Conservation (phyloP, 2,113 vertebrate species). For the Lepus americanus region DNA sequence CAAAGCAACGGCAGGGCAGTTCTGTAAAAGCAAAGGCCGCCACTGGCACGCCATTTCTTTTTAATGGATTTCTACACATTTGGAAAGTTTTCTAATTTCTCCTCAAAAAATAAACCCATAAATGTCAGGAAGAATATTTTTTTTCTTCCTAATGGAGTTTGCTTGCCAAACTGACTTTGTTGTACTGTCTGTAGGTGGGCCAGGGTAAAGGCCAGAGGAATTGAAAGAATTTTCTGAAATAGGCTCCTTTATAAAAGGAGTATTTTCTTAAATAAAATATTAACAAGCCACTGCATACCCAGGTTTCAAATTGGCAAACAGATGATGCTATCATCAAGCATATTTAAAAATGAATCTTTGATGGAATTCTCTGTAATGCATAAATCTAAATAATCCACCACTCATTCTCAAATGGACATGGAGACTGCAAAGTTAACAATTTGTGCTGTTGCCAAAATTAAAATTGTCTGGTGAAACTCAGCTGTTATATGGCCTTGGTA, state of each 20-base stretch:
- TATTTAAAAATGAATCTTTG: neutral
- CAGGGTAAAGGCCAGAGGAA: neutral
- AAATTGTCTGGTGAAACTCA: neutral
- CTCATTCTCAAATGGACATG: neutral
- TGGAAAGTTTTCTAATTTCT: conserved; percentile 82
- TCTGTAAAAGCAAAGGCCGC: conserved; percentile 68
- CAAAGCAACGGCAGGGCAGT: conserved; percentile 63
- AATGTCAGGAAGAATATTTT: conserved; percentile 82
- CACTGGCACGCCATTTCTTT: conserved; percentile 54
- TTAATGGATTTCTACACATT: conserved; percentile 77
- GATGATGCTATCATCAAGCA: neutral
- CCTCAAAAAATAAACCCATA: conserved; percentile 77
- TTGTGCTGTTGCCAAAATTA: neutral
- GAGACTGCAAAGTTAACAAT: conserved; percentile 40
- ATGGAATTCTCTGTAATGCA: neutral
- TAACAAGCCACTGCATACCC: neutral
- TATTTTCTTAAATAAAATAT: neutral
- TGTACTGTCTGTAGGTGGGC: conserved; percentile 59
- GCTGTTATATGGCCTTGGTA: neutral
- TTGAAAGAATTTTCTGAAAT: conserved; percentile 46
- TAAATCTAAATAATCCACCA: neutral
- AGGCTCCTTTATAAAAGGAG: neutral
- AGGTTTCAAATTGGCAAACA: neutral
- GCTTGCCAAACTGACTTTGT: conserved; percentile 64
- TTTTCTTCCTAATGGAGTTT: conserved; percentile 76